Evolutionary conservation across 2,888 invertebrate genomes (phyloP), one percentile per base, ranked within the genome.

Genomic region (Stegophylla sp.): DNA sequence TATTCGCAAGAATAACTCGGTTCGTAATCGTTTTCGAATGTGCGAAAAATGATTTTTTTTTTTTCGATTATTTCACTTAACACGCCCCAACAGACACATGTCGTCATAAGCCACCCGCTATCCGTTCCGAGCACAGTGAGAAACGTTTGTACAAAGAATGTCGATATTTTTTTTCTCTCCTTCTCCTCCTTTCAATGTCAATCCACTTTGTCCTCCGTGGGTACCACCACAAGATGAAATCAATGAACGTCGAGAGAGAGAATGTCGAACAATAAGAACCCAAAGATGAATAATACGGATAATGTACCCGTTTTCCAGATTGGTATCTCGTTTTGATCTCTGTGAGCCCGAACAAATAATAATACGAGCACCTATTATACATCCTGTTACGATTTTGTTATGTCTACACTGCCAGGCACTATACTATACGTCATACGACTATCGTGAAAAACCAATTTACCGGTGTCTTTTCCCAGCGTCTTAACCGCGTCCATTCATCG

Each of bases 261-360:
- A 51, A 53, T 51, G 51, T 34, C 69, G 3, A 34, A 69, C 28
- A 15, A 51, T 51, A 20, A 51, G 69, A 53, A 69, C 69, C 26
- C 26, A 43, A 43, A 51, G 43, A 56, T 20, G 23, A 72, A 5
- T 34, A 3, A 23, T 72, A 17, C 23, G 56, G 72, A 71, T 56
- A 73, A 61, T 26, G 59, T 59, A 73, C 59, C 59, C 45, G 73
- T 61, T 73, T 61, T 4, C 23, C 13, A 53, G 26, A 45, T n/a
- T n/a, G n/a, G n/a, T 61, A 73, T 59, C 45, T 73, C 9, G n/a
- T 61, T 59, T 41, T 34, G 56, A 72, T 72, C 71, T 56, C 53
- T 56, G 20, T 15, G 10, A 23, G 28, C 28, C 56, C 53, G 41
- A 71, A 72, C 61, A 61, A 61, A 61, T 15, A 61, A 61, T 15